Conservation (phyloP, 2,888 invertebrate genomes). For the Drosophila eohydei region DNA sequence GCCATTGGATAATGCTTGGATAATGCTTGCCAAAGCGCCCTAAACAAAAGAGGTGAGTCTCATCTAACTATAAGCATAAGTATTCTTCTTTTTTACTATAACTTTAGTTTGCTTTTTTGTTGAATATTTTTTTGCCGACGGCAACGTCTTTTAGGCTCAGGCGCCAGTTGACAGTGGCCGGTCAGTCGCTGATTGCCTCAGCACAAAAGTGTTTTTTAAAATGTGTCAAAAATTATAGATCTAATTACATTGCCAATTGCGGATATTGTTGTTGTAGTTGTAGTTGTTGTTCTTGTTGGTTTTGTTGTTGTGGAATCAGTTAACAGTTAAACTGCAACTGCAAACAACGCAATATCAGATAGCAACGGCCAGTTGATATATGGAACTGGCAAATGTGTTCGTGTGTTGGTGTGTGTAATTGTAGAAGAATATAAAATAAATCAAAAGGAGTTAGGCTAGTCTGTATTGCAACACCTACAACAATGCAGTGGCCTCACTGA, state of each 20-base stretch:
- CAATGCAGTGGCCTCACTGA: slow-evolving; percentile 52
- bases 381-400: neutral
- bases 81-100: slow-evolving; percentile 2
- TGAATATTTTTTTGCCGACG: slow-evolving; percentile 58
- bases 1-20: slow-evolving; percentile 75
- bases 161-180: slow-evolving; percentile 51
- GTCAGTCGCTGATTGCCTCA: slow-evolving; percentile 48
- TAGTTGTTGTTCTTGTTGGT: slow-evolving; percentile 10
- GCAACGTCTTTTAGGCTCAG: slow-evolving; percentile 69
- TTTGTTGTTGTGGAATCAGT: slow-evolving; percentile 30
- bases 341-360: slow-evolving; percentile 60
- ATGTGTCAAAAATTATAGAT: slow-evolving; percentile 66
- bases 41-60: slow-evolving; percentile 58
- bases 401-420: neutral
- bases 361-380: slow-evolving; percentile 42
- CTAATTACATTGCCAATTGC: slow-evolving; percentile 57
- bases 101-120: slow-evolving; percentile 5
- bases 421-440: slow-evolving; percentile 1
- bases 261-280: slow-evolving; percentile 10
- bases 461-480: slow-evolving; percentile 58
- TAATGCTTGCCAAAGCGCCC: slow-evolving; percentile 60
- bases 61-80: slow-evolving; percentile 8
- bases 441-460: slow-evolving; percentile 8
- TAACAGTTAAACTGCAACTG: slow-evolving; percentile 49
- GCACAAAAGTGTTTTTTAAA: slow-evolving; percentile 45